Percentiles rank a stretch among this genome's conserved stretches.
Evolutionary conservation across 2,797 vertebrate genomes (phyloP).

Genomic region (Gymnoscopelus braueri): DNA sequence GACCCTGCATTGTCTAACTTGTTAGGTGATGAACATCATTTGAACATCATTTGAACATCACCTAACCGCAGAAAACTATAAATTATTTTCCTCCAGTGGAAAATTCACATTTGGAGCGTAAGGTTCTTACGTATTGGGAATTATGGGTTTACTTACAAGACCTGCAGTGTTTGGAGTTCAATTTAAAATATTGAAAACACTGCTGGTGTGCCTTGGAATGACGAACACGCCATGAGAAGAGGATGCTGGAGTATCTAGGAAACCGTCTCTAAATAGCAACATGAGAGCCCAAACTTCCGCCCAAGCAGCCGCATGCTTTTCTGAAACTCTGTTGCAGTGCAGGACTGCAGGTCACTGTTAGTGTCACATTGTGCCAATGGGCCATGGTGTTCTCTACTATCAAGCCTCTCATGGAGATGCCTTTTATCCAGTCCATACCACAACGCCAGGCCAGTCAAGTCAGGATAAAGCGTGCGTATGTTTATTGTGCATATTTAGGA

Average conservation of each 20-base stretch:
- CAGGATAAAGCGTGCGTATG: no score
- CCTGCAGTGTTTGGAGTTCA: constrained; percentile 42
- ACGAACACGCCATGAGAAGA: constrained; percentile 17
- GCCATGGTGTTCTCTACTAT: no score
- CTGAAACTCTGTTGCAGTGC: no score
- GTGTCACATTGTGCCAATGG: neutral
- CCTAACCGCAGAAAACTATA: constrained; percentile 6
- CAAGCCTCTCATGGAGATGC: no score
- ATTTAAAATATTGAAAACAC: constrained; percentile 56
- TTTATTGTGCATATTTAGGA: no score
- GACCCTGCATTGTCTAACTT: neutral
- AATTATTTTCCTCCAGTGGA: constrained; percentile 7
- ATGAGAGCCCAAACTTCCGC: constrained; percentile 43
- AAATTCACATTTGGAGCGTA: constrained; percentile 31
- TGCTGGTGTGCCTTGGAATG: constrained; percentile 27
- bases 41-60: neutral
- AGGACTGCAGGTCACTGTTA: neutral
- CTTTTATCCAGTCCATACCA: no score
- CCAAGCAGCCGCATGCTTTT: constrained; percentile 35
- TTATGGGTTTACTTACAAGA: constrained; percentile 16
- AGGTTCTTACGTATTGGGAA: constrained; percentile 39
- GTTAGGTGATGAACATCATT: constrained; percentile 21
- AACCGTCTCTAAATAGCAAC: constrained; percentile 70
- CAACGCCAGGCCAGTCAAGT: no score
- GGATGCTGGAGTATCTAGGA: constrained; percentile 61